These are phyloP conservation scores for Apogon talboti DNA, from an alignment of 2,797 vertebrate genomes.

Conservation along the genomic window DNA sequence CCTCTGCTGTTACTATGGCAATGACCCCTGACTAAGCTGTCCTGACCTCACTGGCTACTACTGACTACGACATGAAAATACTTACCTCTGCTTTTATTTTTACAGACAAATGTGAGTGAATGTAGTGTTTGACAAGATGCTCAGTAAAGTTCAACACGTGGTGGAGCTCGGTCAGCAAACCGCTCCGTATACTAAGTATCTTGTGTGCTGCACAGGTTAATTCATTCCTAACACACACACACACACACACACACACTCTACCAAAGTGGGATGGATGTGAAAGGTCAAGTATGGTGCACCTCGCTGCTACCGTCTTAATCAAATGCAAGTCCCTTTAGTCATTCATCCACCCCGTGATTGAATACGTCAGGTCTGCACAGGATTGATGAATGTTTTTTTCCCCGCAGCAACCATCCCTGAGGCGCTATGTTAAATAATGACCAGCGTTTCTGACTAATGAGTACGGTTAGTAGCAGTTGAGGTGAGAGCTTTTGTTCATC, in stretches of 20 bases:
- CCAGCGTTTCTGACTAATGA: constrained; percentile 62
- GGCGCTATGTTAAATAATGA: constrained; percentile 59
- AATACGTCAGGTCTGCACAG: constrained; percentile 48
- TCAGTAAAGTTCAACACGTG: neutral
- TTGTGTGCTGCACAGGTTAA: constrained; percentile 19
- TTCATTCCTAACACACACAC: constrained; percentile 25
- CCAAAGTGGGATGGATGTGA: constrained; percentile 40
- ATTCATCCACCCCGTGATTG: constrained; percentile 37
- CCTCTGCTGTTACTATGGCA: constrained; percentile 43
- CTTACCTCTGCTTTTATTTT: constrained; percentile 4
- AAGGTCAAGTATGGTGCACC: constrained; percentile 61
- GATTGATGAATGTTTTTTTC: constrained; percentile 64
- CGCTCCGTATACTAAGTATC: neutral
- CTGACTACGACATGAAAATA: constrained; percentile 20
- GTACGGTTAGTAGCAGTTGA: constrained; percentile 35
- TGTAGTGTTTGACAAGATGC: neutral
- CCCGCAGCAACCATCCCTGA: constrained; percentile 39
- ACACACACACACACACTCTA: too few species aligned
- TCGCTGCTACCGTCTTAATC: constrained; percentile 58
- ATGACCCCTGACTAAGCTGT: constrained; percentile 35
- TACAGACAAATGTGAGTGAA: neutral
- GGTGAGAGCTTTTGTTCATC: constrained; percentile 32
- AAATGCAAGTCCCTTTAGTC: constrained; percentile 50
- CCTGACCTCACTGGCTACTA: constrained; percentile 32
- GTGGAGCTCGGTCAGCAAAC: constrained; percentile 2